Base-by-base conservation (phyloP, 2,113 vertebrate genomes). In the Elanoides forficatus region DNA sequence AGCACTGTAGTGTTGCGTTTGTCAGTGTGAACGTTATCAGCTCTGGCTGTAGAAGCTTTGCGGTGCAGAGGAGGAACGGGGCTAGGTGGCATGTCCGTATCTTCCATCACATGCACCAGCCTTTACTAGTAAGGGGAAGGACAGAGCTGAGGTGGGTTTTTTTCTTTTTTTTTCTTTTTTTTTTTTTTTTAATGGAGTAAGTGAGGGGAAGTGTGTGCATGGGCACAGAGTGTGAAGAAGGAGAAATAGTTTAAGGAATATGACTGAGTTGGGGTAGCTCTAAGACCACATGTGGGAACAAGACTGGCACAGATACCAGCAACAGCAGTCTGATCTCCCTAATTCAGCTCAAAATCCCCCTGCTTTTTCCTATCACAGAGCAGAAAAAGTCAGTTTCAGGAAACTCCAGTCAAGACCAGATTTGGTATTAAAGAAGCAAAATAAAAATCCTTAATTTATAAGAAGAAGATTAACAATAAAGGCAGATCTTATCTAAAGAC, bases 51-150 rank as follows among this genome's bases (percentile, higher is more conserved):
- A 38, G 66, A 7, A 36, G 11, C 32, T 79, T 48, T 18, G 58
- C 30, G 43, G 27, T 6, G 58, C 47, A 27, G 52, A 67, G 47
- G 45, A 83, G 16, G 8, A 10, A 21, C 8, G 3, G 20, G 29
- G 36, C 15, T n/a, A n/a, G 17, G 17, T 53, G 32, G 4, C 8
- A 2, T 15, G 29, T 17, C 47, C 1, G 0, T 13, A 1, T 21
- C 50, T n/a, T 34, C n/a, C 15, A 5, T 3, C 16, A 19, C 30
- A 3, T 0, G 52, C 52, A 53, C 52, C 15, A 29, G 27, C 26
- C 27, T 30, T 15, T 48, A 17, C 8, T 25, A 29, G 34, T 2
- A 56, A 42, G 1, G 6, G 27, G 9, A 65, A 42, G 21, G 8
- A 59, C 21, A 65, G 32, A 40, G 29, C 3, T 40, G 27, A 75